Evolutionary conservation across 2,797 vertebrate species (phyloP).

Genomic region (Phrynocephalus forsythii): DNA sequence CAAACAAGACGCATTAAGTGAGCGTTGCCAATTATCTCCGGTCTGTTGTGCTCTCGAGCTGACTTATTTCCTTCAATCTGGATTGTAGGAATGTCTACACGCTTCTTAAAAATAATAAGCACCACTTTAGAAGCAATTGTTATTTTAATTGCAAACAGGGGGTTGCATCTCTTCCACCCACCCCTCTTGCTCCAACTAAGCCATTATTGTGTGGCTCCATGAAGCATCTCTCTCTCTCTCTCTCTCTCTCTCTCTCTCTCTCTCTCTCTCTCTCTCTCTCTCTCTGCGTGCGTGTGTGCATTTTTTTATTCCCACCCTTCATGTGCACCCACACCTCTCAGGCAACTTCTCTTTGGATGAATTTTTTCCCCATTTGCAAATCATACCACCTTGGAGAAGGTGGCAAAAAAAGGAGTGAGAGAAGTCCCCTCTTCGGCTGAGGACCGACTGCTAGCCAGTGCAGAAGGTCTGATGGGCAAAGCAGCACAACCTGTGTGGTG

Average conservation of each 20-base stretch:
- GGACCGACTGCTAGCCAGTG: constrained; percentile 34
- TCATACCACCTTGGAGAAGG: constrained; percentile 75
- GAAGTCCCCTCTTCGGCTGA: constrained; percentile 54
- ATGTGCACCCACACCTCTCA: constrained; percentile 52
- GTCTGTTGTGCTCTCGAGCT: constrained; percentile 64
- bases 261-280: constrained; percentile 29
- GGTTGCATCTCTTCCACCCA: constrained; percentile 62
- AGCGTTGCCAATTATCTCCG: constrained; percentile 73
- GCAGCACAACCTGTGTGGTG: background rate
- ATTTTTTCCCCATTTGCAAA: constrained; percentile 77
- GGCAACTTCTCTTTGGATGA: constrained; percentile 71
- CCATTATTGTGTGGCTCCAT: constrained; percentile 50
- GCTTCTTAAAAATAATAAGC: constrained; percentile 74
- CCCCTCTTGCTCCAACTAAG: constrained; percentile 52
- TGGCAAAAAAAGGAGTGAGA: constrained; percentile 72
- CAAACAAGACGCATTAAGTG: constrained; percentile 73
- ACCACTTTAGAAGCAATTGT: constrained; percentile 72
- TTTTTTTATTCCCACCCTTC: background rate
- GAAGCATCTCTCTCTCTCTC: constrained; percentile 46
- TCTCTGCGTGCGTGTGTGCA: background rate
- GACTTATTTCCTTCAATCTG: constrained; percentile 58
- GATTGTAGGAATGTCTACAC: constrained; percentile 62
- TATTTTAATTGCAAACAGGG: constrained; percentile 73
- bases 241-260: background rate
- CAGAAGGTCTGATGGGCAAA: too few species aligned